Conservation (phyloP, 2,888 invertebrate genomes). For the Trisateles emortualis region DNA sequence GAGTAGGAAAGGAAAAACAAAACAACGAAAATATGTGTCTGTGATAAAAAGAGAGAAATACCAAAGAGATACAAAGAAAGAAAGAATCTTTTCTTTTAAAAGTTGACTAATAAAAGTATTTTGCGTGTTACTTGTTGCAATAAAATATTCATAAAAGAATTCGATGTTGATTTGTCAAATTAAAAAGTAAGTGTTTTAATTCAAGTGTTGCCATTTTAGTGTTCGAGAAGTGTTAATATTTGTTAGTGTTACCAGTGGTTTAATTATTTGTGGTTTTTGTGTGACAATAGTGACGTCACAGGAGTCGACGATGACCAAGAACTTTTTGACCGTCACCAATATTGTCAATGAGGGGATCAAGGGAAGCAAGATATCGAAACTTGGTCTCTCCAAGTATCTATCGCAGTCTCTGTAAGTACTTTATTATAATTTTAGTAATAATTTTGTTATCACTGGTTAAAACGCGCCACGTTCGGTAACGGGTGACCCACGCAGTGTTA, state of each 20-base stretch:
- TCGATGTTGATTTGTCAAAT: constrained; percentile 79
- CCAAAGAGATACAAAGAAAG: constrained; percentile 35
- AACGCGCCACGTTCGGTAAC: too few relatives aligned
- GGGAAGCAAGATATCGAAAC: constrained; percentile 91
- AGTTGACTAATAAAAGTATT: constrained; percentile 55
- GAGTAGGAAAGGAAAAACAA: constrained; percentile 26
- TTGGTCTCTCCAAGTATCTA: constrained; percentile 91
- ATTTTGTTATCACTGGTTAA: not conserved
- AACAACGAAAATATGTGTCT: constrained; percentile 68
- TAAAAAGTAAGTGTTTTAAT: constrained; percentile 72
- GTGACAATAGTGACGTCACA: constrained; percentile 77
- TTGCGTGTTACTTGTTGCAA: constrained; percentile 80
- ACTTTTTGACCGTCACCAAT: constrained; percentile 87
- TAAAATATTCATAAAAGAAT: constrained; percentile 60
- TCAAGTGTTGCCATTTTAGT: constrained; percentile 33
- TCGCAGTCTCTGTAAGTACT: constrained; percentile 93
- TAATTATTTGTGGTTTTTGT: constrained; percentile 50
- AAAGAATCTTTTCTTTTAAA: constrained; percentile 38
- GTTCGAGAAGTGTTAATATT: constrained; percentile 24
- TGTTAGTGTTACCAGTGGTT: constrained; percentile 36
- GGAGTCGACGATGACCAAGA: constrained; percentile 85
- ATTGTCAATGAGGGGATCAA: constrained; percentile 91
- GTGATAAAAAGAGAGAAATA: constrained; percentile 70
- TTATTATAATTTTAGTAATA: not conserved
- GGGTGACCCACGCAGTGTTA: too few relatives aligned